phyloP scores from a whole-genome alignment of 2,113 vertebrate species.

The Notarius quadriscutis region DNA sequence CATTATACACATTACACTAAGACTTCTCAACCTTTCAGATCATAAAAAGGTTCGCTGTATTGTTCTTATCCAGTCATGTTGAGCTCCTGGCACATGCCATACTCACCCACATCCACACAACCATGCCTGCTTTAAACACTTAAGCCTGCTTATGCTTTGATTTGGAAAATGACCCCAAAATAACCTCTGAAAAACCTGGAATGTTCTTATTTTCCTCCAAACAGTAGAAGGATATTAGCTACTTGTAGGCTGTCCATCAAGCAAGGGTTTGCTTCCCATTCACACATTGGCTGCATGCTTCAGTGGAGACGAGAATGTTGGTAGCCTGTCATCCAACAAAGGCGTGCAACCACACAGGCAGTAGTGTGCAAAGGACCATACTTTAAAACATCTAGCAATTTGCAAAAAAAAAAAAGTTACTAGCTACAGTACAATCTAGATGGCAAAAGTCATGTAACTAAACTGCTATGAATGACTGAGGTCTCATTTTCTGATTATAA shows the following conservation, averaged over 20 bases:
- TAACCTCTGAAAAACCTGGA: not conserved
- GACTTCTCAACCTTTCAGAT: too few relatives aligned
- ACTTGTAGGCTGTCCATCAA: not conserved
- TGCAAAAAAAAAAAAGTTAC: not conserved
- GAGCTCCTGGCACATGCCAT: not conserved
- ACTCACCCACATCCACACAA: not conserved
- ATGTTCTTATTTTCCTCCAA: not conserved
- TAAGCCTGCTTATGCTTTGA: not conserved
- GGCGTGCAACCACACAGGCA: not conserved
- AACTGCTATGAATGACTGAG: too few relatives aligned
- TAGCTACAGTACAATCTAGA: not conserved
- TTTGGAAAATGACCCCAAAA: not conserved
- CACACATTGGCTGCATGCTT: not conserved
- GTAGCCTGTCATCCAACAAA: not conserved
- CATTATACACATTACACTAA: not conserved
- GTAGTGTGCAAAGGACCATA: not conserved
- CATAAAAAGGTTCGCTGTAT: not conserved
- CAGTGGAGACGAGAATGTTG: not conserved
- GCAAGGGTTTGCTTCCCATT: not conserved
- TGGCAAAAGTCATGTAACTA: not conserved
- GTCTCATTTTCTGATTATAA: too few relatives aligned
- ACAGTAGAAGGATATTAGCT: not conserved
- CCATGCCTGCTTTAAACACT: slow-evolving; percentile 20
- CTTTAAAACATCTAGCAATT: not conserved
- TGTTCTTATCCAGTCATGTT: not conserved